A percentile compares a stretch with the other conserved stretches of the same genome.
These are phyloP conservation scores for Unio pictorum DNA, from an alignment of 2,888 invertebrate genomes.

Conservation along the genomic window DNA sequence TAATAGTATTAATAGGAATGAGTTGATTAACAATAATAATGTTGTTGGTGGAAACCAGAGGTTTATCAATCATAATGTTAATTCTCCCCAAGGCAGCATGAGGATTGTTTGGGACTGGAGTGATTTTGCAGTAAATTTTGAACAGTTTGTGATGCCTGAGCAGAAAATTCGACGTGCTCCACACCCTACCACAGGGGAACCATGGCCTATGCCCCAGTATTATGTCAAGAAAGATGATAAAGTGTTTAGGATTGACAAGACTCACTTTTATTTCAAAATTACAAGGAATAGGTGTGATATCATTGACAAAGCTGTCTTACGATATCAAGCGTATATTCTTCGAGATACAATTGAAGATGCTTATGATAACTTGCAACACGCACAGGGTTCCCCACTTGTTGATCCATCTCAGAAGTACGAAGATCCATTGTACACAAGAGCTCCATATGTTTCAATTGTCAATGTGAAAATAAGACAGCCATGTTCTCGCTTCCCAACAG, in stretches of 20 bases:
- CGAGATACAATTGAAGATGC: slow-evolving; percentile 56
- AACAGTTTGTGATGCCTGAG: slow-evolving; percentile 59
- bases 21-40: background rate
- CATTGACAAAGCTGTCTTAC: slow-evolving; percentile 75
- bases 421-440: slow-evolving; percentile 42
- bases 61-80: background rate
- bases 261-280: slow-evolving; percentile 57
- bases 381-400: slow-evolving; percentile 53
- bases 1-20: slow-evolving; percentile 1
- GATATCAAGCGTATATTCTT: slow-evolving; percentile 75
- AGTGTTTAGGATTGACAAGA: slow-evolving; percentile 45
- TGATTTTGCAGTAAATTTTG: slow-evolving; percentile 61
- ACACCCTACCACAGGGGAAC: slow-evolving; percentile 74
- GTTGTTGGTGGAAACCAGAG: background rate
- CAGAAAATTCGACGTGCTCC: slow-evolving; percentile 65
- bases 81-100: slow-evolving; percentile 25
- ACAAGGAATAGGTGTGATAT: slow-evolving; percentile 75
- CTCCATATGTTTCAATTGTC: slow-evolving; percentile 42
- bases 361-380: slow-evolving; percentile 63
- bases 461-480: slow-evolving; percentile 56
- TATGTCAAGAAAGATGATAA: slow-evolving; percentile 67
- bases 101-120: slow-evolving; percentile 62
- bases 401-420: slow-evolving; percentile 49
- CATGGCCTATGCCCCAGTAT: slow-evolving; percentile 80
- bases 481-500: slow-evolving; percentile 50